Evolutionary conservation across 1,140 invertebrate species (phyloP).

Genomic region (Diorhabda carinulata): DNA sequence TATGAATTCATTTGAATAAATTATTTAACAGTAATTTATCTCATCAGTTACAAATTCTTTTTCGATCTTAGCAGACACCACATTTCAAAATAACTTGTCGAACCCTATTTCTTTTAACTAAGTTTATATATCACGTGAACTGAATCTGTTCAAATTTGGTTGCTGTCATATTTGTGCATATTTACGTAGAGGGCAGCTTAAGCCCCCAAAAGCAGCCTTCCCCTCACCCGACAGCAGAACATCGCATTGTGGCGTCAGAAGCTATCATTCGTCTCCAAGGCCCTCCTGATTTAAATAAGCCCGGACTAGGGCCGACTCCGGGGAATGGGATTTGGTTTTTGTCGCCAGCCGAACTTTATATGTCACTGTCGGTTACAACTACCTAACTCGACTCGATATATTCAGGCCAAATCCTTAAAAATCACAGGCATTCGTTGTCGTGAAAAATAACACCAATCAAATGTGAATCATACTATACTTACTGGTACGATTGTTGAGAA

Average conservation of each 20-base stretch:
- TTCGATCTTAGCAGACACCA: too few species aligned
- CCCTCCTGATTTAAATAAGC: constrained; percentile 46
- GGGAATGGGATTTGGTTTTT: constrained; percentile 47
- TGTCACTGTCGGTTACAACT: constrained; percentile 44
- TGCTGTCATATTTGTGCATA: constrained; percentile 36
- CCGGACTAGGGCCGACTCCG: constrained; percentile 41
- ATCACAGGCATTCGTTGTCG: constrained; percentile 23
- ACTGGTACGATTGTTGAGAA: constrained; percentile 32
- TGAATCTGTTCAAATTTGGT: constrained; percentile 8
- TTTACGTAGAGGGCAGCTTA: constrained; percentile 34
- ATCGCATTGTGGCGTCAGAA: constrained; percentile 44
- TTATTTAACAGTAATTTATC: too few species aligned
- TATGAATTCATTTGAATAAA: too few species aligned
- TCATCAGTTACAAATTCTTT: too few species aligned
- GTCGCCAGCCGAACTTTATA: constrained; percentile 45
- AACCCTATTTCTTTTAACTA: background rate
- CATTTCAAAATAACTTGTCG: too few species aligned
- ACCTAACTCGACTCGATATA: constrained; percentile 43
- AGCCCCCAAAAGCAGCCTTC: constrained; percentile 12
- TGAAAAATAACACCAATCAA: constrained; percentile 34
- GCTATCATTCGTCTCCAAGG: constrained; percentile 44
- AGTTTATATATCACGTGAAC: constrained; percentile 5
- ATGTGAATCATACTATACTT: constrained; percentile 28
- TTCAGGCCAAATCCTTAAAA: constrained; percentile 38
- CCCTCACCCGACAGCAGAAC: constrained; percentile 8